Evolutionary conservation across 2,113 vertebrate genomes (phyloP).

Genomic region (Picathartes gymnocephalus): DNA sequence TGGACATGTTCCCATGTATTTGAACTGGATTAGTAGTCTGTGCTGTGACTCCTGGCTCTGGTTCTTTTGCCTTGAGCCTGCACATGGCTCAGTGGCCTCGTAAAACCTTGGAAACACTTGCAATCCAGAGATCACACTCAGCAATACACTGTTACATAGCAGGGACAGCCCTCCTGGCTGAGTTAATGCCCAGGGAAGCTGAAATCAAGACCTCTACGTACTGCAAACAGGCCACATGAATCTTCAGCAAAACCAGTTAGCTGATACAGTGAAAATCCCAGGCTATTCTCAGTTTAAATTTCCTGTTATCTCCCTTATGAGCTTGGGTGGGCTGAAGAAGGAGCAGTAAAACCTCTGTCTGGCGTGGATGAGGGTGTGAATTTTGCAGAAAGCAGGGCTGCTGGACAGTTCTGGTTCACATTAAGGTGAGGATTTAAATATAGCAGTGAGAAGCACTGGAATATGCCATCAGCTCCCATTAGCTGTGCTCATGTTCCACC

Average conservation of each 20-base stretch:
- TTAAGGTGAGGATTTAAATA: neutral
- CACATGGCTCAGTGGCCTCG: neutral
- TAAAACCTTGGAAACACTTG: neutral
- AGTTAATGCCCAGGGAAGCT: neutral
- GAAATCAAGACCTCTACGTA: neutral
- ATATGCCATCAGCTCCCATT: neutral
- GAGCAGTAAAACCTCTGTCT: neutral
- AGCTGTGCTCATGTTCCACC: neutral
- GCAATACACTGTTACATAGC: fast-evolving
- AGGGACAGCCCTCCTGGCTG: neutral
- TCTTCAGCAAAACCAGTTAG: neutral
- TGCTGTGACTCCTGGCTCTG: neutral
- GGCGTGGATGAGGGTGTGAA: neutral
- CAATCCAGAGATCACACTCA: neutral
- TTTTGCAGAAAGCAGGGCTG: neutral
- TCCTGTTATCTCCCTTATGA: neutral
- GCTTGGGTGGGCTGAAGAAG: neutral
- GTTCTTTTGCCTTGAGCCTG: neutral
- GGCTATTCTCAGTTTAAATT: neutral
- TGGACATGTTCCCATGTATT: constrained; percentile 3
- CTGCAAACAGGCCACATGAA: neutral
- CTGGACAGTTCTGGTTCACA: neutral
- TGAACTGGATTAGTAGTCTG: neutral
- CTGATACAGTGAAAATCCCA: neutral
- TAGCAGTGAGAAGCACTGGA: neutral